Conservation (phyloP, 2,888 invertebrate genomes). For the Thera britannica region DNA sequence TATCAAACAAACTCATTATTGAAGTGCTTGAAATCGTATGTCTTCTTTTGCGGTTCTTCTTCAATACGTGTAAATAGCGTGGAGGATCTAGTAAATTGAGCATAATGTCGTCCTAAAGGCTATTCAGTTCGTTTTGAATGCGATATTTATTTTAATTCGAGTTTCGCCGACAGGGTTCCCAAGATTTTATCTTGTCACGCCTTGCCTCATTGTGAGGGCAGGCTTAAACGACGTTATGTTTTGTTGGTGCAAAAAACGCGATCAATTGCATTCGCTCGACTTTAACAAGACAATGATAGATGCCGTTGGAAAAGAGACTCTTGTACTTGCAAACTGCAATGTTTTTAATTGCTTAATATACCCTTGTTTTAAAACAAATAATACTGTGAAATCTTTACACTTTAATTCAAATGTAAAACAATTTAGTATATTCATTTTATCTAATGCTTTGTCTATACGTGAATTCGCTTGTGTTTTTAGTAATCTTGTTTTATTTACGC, state of each 20-base stretch:
- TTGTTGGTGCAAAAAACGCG: constrained; percentile 67
- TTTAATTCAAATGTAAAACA: neutral
- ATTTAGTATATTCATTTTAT: too few relatives aligned
- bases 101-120: constrained; percentile 76
- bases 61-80: constrained; percentile 65
- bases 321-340: constrained; percentile 21
- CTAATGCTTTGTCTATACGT: too few relatives aligned
- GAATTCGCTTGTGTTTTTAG: too few relatives aligned
- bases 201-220: constrained; percentile 70
- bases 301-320: constrained; percentile 32
- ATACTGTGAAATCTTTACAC: constrained; percentile 3
- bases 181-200: constrained; percentile 82
- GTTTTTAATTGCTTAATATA: constrained; percentile 31
- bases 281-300: constrained; percentile 64
- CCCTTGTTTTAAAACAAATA: constrained; percentile 14
- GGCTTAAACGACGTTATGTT: constrained; percentile 60
- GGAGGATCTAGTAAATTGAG: constrained; percentile 69
- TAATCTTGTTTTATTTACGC: too few relatives aligned
- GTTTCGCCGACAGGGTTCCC: constrained; percentile 66
- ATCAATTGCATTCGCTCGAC: constrained; percentile 62
- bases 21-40: constrained; percentile 55
- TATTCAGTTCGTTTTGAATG: constrained; percentile 76
- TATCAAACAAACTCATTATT: constrained; percentile 67
- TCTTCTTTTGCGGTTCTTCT: constrained; percentile 56
- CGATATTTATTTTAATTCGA: constrained; percentile 77